Conservation (phyloP, 2,888 invertebrate genomes). For the Drosophila suboccidentalis region DNA sequence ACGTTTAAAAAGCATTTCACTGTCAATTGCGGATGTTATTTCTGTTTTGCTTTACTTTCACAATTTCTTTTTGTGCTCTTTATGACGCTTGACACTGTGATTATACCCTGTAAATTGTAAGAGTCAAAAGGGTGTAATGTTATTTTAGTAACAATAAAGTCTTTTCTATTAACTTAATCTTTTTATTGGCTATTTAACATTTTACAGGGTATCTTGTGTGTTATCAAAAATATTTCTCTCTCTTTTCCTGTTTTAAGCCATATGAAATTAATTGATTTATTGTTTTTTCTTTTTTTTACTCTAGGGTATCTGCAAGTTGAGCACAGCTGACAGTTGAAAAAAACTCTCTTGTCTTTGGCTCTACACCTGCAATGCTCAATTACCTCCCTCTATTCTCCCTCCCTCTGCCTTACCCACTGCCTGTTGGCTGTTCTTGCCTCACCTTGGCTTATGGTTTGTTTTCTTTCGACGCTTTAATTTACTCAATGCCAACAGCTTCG, state of each 20-base stretch:
- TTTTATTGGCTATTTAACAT: no score
- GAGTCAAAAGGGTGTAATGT: background rate
- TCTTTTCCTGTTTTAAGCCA: background rate
- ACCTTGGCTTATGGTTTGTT: conserved; percentile 54
- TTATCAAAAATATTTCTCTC: background rate
- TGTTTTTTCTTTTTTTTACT: background rate
- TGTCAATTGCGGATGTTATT: conserved; percentile 68
- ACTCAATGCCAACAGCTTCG: conserved; percentile 39
- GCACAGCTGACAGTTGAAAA: background rate
- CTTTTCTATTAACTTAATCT: no score
- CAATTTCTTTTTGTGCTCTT: conserved; percentile 33
- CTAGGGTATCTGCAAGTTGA: conserved; percentile 4
- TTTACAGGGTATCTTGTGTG: no score
- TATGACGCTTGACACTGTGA: conserved; percentile 59
- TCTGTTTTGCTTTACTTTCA: conserved; percentile 37
- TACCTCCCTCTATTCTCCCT: conserved; percentile 7
- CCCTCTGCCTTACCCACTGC: no score
- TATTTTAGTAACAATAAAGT: background rate
- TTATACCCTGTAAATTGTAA: conserved; percentile 20
- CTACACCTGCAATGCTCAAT: conserved; percentile 32
- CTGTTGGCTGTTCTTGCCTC: conserved; percentile 26
- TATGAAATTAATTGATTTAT: background rate
- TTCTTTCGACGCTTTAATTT: conserved; percentile 68
- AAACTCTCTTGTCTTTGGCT: conserved; percentile 5
- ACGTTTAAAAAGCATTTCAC: conserved; percentile 72